Percentiles rank a stretch among this genome's conserved stretches.
phyloP scores from a whole-genome alignment of 2,888 invertebrate genomes.

The Tetragonisca angustula region DNA sequence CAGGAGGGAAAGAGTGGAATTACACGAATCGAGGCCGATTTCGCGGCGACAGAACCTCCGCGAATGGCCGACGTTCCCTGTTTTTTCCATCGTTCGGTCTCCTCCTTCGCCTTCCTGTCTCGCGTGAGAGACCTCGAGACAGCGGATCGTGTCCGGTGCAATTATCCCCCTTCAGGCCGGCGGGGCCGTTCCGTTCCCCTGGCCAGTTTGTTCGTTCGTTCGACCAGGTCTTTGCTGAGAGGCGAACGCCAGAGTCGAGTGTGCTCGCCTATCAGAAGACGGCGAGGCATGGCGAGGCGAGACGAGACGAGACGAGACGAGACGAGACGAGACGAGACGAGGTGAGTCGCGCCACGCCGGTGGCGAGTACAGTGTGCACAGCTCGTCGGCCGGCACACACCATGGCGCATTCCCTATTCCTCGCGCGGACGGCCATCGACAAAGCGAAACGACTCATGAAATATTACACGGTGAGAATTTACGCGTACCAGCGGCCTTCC shows the following conservation, averaged over 20 bases:
- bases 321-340: neutral
- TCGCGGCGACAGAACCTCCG: slow-evolving; percentile 36
- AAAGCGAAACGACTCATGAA: slow-evolving; percentile 77
- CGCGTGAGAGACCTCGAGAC: slow-evolving; percentile 71
- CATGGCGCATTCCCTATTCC: slow-evolving; percentile 69
- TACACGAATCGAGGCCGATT: slow-evolving; percentile 28
- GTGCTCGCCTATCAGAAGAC: slow-evolving; percentile 48
- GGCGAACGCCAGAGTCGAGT: slow-evolving; percentile 16
- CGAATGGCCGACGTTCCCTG: slow-evolving; percentile 61
- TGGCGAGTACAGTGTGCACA: slow-evolving; percentile 46
- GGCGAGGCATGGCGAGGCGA: neutral
- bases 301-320: too few relatives aligned
- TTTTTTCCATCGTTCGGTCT: slow-evolving; percentile 50
- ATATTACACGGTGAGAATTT: slow-evolving; percentile 76
- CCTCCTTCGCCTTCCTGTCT: slow-evolving; percentile 66
- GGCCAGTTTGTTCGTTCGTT: slow-evolving; percentile 26
- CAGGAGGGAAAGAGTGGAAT: slow-evolving; percentile 5
- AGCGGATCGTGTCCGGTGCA: slow-evolving; percentile 69
- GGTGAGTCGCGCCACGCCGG: slow-evolving; percentile 38
- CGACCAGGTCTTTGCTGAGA: slow-evolving; percentile 21
- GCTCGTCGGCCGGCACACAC: slow-evolving; percentile 25
- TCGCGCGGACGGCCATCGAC: slow-evolving; percentile 70
- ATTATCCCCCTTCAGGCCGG: slow-evolving; percentile 63
- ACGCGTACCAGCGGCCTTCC: slow-evolving; percentile 69
- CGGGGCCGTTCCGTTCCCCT: slow-evolving; percentile 40